Conservation (phyloP, 2,888 invertebrate genomes). For the Orthosia gothica region DNA sequence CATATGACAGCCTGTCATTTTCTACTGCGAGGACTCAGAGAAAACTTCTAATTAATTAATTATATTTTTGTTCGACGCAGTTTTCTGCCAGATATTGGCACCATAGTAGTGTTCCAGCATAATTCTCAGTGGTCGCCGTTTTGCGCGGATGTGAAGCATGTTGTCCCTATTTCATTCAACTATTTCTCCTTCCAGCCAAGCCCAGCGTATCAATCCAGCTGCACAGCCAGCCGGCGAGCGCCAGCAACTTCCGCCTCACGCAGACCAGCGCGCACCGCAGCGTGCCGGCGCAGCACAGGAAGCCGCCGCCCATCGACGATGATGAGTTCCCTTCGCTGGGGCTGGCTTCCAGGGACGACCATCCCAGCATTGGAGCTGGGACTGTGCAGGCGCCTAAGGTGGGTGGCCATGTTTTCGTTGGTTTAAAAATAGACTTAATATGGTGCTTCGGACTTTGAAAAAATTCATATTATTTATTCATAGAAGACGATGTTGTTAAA, state of each 20-base stretch:
- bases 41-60: too few species aligned
- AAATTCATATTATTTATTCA: too few species aligned
- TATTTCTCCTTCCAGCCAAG: slow-evolving; percentile 77
- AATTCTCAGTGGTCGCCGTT: too few species aligned
- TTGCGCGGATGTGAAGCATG: too few species aligned
- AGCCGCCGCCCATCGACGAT: slow-evolving; percentile 67
- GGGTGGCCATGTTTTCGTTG: slow-evolving; percentile 1
- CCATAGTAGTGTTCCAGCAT: too few species aligned
- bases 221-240: slow-evolving; percentile 87
- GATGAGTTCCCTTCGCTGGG: slow-evolving; percentile 79
- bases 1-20: too few species aligned
- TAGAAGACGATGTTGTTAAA: too few species aligned
- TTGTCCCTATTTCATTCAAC: too few species aligned
- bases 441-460: not conserved
- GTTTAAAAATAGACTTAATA: not conserved
- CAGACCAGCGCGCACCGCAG: slow-evolving; percentile 84
- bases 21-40: too few species aligned
- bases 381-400: slow-evolving; percentile 86
- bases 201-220: slow-evolving; percentile 89
- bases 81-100: too few species aligned
- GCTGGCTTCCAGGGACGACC: slow-evolving; percentile 80
- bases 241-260: slow-evolving; percentile 87
- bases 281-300: slow-evolving; percentile 71
- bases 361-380: slow-evolving; percentile 85
- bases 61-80: too few species aligned